A percentile compares a stretch with the other conserved stretches of the same genome.
phyloP scores from a whole-genome alignment of 2,888 invertebrate species.

The Dione juno region DNA sequence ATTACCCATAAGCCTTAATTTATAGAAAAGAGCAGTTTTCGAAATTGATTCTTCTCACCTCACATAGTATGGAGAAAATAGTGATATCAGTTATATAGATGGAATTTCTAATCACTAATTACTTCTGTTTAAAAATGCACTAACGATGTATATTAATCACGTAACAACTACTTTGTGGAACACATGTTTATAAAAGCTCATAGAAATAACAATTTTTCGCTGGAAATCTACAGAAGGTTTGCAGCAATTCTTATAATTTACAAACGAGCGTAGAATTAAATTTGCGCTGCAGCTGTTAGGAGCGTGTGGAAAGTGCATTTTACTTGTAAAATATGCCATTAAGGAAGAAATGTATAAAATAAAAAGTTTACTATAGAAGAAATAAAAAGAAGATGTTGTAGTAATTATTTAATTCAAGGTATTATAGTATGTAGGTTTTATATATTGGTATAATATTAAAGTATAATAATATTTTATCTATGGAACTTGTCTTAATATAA shows the following conservation, averaged over 20 bases:
- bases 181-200: not conserved
- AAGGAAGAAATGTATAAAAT: not conserved
- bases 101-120: no score
- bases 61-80: no score
- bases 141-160: no score
- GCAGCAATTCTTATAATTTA: constrained; percentile 8
- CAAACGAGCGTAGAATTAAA: constrained; percentile 4
- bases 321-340: not conserved
- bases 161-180: not conserved
- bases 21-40: no score
- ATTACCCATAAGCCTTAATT: no score
- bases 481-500: no score
- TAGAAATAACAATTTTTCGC: constrained; percentile 9
- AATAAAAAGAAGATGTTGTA: not conserved
- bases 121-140: no score
- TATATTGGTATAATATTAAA: no score
- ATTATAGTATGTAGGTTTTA: no score
- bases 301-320: constrained; percentile 2
- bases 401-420: not conserved
- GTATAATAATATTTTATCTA: no score
- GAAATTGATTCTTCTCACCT: no score
- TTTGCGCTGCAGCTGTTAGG: constrained; percentile 4
- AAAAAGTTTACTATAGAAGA: not conserved
- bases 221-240: constrained; percentile 2
- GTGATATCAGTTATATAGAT: no score